phyloP scores from a whole-genome alignment of 2,113 vertebrate species.

The Anser cygnoides region DNA sequence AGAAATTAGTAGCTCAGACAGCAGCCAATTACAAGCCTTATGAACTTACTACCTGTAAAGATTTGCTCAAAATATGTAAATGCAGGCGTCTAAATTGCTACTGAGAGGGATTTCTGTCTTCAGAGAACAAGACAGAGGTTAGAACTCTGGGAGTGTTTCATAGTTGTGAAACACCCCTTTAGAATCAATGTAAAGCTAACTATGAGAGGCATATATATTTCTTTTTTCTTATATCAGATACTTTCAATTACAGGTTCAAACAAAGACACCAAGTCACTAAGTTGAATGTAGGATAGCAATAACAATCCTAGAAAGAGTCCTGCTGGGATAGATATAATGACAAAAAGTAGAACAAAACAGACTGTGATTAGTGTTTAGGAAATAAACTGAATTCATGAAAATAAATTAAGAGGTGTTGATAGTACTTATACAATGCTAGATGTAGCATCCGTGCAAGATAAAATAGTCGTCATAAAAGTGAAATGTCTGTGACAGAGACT shows the following conservation, averaged over 20 bases:
- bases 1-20: neutral
- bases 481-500: neutral
- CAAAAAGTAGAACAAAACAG: neutral
- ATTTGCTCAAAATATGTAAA: neutral
- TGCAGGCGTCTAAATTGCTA: neutral
- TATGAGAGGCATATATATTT: neutral
- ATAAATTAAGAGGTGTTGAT: neutral
- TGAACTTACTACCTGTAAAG: neutral
- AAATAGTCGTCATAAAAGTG: neutral
- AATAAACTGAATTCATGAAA: neutral
- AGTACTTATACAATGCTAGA: neutral
- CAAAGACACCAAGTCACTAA: neutral
- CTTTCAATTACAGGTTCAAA: neutral
- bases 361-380: neutral
- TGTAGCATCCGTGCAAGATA: neutral
- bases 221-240: neutral
- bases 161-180: neutral
- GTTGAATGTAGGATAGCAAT: neutral
- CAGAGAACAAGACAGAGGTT: neutral
- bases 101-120: neutral
- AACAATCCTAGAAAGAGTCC: neutral
- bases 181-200: neutral
- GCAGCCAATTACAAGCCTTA: neutral
- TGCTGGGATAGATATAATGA: neutral
- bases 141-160: neutral